Evolutionary conservation across 2,888 invertebrate genomes (phyloP), one percentile per base, ranked within the genome.

Genomic region (Hipparchia sbordonii): DNA sequence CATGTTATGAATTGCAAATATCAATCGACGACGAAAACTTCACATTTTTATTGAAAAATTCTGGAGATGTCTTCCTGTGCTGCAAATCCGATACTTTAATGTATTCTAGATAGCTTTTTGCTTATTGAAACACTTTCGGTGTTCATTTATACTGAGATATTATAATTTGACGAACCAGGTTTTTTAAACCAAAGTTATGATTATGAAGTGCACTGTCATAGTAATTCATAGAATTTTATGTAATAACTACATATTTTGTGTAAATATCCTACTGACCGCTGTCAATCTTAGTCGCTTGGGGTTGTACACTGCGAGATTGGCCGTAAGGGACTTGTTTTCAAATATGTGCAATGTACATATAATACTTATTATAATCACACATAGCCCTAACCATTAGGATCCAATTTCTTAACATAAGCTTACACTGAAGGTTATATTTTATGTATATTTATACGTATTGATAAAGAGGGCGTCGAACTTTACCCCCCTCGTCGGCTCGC

Each of bases 401-500:
- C 12, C 10, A 65, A 33, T 65, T 65, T 12, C 4, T 23, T 23
- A 10, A 23, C 9, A 23, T 10, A 52, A 65, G 12, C 10, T 52
- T 52, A 52, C 51, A 65, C 10, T 52, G 52, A 33, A 23, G 51
- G 63, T 51, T 51, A 62, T 5, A 62, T 63, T 63, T 63, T 10
- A 51, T 51, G 63, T 23, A 13, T 9, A 63, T 63, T 63, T 63
- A 51, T 59, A 60, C 63, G n/a, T 72, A 62, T 69, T 67, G 69
- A 66, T 66, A 56, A 57, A 67, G 66, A 63, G 74, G 70, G 33
- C 72, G 39, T 67, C 70, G 74, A 74, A 72, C 74, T 72, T 72
- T 57, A 59, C 72, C 74, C 56, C 72, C 66, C 68, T 59, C 46
- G n/a, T 45, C 39, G 48, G 60, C 54, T 56, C 23, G 59, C 8